Evolutionary conservation across 1,140 invertebrate genomes (phyloP), one percentile per base, ranked within the genome.

Genomic region (Eubasilissa regina): DNA sequence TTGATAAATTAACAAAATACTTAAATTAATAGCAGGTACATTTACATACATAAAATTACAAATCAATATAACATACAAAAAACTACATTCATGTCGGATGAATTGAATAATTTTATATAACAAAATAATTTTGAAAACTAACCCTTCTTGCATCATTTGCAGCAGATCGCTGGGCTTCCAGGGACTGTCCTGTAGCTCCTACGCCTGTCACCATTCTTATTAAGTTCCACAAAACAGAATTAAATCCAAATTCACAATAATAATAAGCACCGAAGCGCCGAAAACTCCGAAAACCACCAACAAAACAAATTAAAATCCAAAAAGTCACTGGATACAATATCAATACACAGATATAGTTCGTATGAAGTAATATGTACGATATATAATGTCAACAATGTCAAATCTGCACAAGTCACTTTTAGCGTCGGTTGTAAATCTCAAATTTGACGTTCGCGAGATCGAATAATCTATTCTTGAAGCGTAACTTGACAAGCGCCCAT

Each of bases 61-160:
- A n/a, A n/a, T n/a, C n/a, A n/a, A n/a, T n/a, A n/a, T n/a, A n/a
- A n/a, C n/a, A n/a, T n/a, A n/a, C n/a, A n/a, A n/a, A n/a, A n/a
- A n/a, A n/a, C n/a, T n/a, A n/a, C n/a, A n/a, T n/a, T n/a, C n/a
- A n/a, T n/a, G n/a, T n/a, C n/a, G n/a, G n/a, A n/a, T n/a, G n/a
- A n/a, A n/a, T n/a, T n/a, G n/a, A n/a, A n/a, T n/a, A n/a, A n/a
- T 35, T 35, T 1, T 35, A 35, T 3, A 35, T 6, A 35, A 35
- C 25, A 35, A 35, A 60, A 60, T 19, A 4, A 19, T 60, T 60
- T 21, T 35, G 3, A 55, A 66, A 55, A 76, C 81, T 51, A 53
- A 82, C 81, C 72, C 81, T 64, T 80, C 81, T 74, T 0, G 81
- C 78, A 74, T 82, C 81, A 58, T 80, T 82, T 6, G 81, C 81